phyloP scores from a whole-genome alignment of 2,888 invertebrate genomes.

The Tipula lateralis region DNA sequence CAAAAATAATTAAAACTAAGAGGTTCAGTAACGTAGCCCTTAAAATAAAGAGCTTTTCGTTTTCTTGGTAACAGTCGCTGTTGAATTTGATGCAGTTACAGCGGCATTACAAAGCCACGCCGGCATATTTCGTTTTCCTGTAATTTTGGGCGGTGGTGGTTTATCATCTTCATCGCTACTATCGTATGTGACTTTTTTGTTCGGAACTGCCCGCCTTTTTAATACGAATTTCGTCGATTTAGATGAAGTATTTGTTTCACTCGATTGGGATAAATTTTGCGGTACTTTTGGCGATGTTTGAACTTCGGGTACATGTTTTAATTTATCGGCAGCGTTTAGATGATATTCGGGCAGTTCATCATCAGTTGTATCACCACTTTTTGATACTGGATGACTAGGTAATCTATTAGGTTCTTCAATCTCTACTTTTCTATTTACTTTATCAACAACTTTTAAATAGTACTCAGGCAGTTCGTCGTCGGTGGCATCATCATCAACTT shows the following conservation, averaged over 20 bases:
- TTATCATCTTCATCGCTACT: neutral
- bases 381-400: too few species aligned
- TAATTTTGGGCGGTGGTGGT: neutral
- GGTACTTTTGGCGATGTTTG: neutral
- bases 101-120: neutral
- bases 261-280: neutral
- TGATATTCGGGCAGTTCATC: too few species aligned
- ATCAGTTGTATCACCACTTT: too few species aligned
- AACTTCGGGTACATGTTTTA: neutral
- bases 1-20: neutral
- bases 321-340: too few species aligned
- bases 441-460: neutral
- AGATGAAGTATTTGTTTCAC: neutral
- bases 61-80: neutral
- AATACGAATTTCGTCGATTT: neutral
- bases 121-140: constrained; percentile 26
- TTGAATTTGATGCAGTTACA: neutral
- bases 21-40: neutral
- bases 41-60: neutral
- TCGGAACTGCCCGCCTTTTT: neutral
- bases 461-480: neutral
- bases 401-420: neutral
- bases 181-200: neutral
- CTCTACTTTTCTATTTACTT: neutral
- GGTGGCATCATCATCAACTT: neutral